Conservation (phyloP, 2,797 vertebrate species). For the Falco berigora region DNA sequence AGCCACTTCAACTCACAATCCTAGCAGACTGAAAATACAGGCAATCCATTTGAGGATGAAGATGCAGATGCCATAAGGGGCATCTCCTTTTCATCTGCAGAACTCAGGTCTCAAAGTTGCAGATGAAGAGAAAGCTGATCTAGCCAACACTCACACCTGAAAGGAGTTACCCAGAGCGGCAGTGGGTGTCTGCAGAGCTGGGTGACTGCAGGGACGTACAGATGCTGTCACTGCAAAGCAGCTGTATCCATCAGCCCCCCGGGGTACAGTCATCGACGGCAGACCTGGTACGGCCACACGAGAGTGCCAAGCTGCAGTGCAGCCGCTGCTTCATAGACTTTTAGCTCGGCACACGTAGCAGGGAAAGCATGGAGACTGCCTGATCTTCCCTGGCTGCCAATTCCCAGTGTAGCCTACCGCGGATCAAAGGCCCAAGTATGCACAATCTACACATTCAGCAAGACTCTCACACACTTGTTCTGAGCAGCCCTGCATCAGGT, state of each 20-base stretch:
- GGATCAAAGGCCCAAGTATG: not conserved
- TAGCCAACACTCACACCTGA: not conserved
- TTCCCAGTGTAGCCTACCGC: not conserved
- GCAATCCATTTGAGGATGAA: not conserved
- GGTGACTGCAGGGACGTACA: not conserved
- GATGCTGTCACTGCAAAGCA: not conserved
- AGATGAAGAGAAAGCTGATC: not conserved
- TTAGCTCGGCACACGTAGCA: not conserved
- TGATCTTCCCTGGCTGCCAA: not conserved
- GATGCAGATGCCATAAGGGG: not conserved
- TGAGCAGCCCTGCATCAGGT: not conserved
- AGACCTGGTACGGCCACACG: not conserved
- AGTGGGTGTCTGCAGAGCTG: not conserved
- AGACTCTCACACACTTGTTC: not conserved
- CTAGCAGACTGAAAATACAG: not conserved
- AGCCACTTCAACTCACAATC: not conserved
- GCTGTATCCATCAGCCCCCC: not conserved
- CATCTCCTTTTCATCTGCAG: not conserved
- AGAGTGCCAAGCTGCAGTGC: not conserved
- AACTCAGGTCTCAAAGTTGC: not conserved
- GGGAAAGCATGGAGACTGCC: not conserved
- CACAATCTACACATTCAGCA: not conserved
- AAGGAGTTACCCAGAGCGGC: not conserved
- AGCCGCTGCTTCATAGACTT: not conserved
- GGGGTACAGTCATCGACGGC: not conserved